phyloP scores from a whole-genome alignment of 2,888 invertebrate genomes.

The Rhamnusium bicolor region DNA sequence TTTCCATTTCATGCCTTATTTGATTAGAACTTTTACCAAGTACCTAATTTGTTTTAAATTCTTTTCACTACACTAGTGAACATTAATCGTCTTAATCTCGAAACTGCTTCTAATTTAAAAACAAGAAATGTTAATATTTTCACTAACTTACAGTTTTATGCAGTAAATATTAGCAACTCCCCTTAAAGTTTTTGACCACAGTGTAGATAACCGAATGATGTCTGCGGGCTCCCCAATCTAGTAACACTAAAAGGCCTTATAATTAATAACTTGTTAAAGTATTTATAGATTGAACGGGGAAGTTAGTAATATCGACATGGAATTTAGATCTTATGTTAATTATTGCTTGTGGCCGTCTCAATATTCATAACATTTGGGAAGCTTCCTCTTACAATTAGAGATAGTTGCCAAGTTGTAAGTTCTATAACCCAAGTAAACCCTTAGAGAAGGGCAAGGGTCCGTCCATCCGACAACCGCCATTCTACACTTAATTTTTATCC shows the following conservation, averaged over 20 bases:
- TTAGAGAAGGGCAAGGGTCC: constrained; percentile 28
- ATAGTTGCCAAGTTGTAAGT: constrained; percentile 63
- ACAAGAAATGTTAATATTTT: no score
- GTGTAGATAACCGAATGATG: no score
- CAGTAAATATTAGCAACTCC: no score
- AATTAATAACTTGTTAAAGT: constrained; percentile 52
- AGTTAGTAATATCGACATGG: constrained; percentile 46
- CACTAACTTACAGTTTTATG: no score
- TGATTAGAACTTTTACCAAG: no score
- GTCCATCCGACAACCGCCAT: constrained; percentile 42
- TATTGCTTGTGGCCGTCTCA: constrained; percentile 68
- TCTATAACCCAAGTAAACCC: constrained; percentile 19
- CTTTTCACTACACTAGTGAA: no score
- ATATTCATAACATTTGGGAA: constrained; percentile 67
- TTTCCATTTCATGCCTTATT: no score
- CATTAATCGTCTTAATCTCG: no score
- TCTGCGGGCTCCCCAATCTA: constrained; percentile 10
- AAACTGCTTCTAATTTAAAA: no score
- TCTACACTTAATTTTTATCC: constrained; percentile 53
- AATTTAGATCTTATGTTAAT: constrained; percentile 66
- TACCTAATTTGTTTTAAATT: no score
- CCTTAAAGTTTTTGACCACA: no score
- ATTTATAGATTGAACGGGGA: constrained; percentile 43
- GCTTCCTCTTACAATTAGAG: constrained; percentile 63
- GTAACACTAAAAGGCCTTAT: constrained; percentile 31